Evolutionary conservation across 2,888 invertebrate genomes (phyloP).

Genomic region (Iphiclides podalirius): DNA sequence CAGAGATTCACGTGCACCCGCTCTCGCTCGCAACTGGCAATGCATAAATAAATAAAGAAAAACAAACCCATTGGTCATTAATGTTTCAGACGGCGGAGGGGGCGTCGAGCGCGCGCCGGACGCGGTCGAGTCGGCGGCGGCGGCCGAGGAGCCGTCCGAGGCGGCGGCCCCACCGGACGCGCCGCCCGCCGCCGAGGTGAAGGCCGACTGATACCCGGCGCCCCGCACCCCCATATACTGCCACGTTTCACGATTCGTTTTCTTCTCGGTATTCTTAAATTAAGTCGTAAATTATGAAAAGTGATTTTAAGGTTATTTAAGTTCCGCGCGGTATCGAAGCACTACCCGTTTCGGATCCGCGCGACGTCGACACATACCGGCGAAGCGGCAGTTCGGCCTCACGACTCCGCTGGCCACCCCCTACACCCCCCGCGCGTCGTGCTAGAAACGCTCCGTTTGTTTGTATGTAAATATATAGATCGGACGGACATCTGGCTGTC

Average conservation of each 20-base stretch:
- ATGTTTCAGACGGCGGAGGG: conserved; percentile 35
- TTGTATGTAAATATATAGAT: conserved; percentile 71
- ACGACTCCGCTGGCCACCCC: too few species aligned
- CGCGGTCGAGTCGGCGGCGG: conserved; percentile 39
- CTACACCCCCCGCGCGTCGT: conserved; percentile 25
- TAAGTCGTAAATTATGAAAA: conserved; percentile 77
- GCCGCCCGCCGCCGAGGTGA: conserved; percentile 47
- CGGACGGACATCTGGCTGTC: conserved; percentile 66
- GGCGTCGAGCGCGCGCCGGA: conserved; percentile 53
- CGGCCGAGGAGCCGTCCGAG: conserved; percentile 43
- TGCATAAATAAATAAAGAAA: too few species aligned
- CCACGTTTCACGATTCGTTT: conserved; percentile 41
- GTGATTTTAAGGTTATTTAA: conserved; percentile 64
- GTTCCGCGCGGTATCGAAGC: conserved; percentile 47
- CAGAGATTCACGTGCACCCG: too few species aligned
- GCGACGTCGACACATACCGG: conserved; percentile 32
- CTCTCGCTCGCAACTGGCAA: too few species aligned
- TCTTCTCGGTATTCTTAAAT: conserved; percentile 72
- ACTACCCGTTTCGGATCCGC: conserved; percentile 36
- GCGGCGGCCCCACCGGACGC: conserved; percentile 46
- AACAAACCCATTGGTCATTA: too few species aligned
- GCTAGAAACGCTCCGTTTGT: conserved; percentile 53
- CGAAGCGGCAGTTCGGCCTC: conserved; percentile 37
- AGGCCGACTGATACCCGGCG: conserved; percentile 49
- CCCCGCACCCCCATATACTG: conserved; percentile 4